A percentile compares a stretch with the other conserved stretches of the same genome.
Evolutionary conservation across 1,140 invertebrate genomes (phyloP).

Genomic region (Cephus cinctus): DNA sequence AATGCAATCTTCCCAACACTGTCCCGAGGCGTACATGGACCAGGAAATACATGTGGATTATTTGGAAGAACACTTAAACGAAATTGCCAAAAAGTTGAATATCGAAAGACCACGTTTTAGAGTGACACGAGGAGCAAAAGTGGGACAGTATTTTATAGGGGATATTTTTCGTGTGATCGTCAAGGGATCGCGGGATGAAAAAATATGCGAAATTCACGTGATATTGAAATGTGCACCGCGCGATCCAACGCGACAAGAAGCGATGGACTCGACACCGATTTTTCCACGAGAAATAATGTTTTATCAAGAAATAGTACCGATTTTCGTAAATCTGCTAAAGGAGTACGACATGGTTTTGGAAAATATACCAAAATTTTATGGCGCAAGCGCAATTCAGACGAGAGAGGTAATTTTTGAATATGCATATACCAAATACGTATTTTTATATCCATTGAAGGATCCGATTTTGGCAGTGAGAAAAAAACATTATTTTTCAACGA

Average conservation of each 20-base stretch:
- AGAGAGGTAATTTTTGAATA: too few species aligned
- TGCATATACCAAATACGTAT: too few species aligned
- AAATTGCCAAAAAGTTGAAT: too few species aligned
- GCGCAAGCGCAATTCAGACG: too few species aligned
- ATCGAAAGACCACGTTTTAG: too few species aligned
- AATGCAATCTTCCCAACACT: too few species aligned
- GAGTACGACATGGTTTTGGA: constrained; percentile 38
- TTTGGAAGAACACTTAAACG: too few species aligned
- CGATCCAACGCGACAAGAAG: constrained; percentile 32
- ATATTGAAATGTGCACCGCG: constrained; percentile 40
- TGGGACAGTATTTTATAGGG: constrained; percentile 48
- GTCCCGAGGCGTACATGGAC: too few species aligned
- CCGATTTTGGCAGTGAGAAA: too few species aligned
- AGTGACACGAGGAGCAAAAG: constrained; percentile 19
- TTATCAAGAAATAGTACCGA: constrained; percentile 43
- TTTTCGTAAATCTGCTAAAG: constrained; percentile 37
- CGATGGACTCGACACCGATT: constrained; percentile 34
- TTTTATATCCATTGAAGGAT: too few species aligned
- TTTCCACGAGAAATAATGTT: constrained; percentile 41
- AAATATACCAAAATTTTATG: constrained; percentile 38
- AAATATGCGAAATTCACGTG: constrained; percentile 10
- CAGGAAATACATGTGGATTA: too few species aligned
- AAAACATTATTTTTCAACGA: too few species aligned
- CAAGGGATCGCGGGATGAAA: neutral
- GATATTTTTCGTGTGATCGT: constrained; percentile 36